Percentiles rank a stretch among this genome's conserved stretches.
phyloP scores from a whole-genome alignment of 2,113 vertebrate genomes.

The Rhabdornis inornatus region DNA sequence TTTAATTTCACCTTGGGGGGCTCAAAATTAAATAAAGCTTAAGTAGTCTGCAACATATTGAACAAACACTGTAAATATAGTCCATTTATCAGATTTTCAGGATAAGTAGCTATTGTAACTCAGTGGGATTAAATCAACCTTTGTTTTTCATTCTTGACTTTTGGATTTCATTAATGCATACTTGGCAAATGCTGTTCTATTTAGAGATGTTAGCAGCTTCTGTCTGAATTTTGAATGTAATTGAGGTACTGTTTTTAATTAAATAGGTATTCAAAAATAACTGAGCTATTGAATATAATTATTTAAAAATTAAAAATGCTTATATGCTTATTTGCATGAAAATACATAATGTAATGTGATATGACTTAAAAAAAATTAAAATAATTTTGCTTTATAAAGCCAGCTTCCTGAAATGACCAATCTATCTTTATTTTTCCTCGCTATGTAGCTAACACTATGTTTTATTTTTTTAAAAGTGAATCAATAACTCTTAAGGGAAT shows the following conservation, averaged over 20 bases:
- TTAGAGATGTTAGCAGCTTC: not conserved
- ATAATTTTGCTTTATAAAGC: not conserved
- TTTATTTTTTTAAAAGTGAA: not conserved
- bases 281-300: not conserved
- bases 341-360: not conserved
- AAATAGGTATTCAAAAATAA: not conserved
- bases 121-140: not conserved
- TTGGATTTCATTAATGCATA: not conserved
- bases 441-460: not conserved
- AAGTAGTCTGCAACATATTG: not conserved
- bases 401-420: not conserved
- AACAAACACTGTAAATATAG: not conserved
- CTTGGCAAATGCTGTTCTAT: not conserved
- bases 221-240: not conserved
- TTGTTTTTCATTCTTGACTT: constrained; percentile 3
- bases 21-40: constrained; percentile 31
- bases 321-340: not conserved
- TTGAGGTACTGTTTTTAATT: not conserved
- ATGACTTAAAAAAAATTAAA: not conserved
- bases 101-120: constrained; percentile 18
- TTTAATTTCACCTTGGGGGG: not conserved
- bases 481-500: not conserved
- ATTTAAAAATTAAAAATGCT: not conserved
- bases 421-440: not conserved
- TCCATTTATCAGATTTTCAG: constrained; percentile 23